Conservation (phyloP, 2,888 invertebrate genomes). For the Nebria brevicollis region DNA sequence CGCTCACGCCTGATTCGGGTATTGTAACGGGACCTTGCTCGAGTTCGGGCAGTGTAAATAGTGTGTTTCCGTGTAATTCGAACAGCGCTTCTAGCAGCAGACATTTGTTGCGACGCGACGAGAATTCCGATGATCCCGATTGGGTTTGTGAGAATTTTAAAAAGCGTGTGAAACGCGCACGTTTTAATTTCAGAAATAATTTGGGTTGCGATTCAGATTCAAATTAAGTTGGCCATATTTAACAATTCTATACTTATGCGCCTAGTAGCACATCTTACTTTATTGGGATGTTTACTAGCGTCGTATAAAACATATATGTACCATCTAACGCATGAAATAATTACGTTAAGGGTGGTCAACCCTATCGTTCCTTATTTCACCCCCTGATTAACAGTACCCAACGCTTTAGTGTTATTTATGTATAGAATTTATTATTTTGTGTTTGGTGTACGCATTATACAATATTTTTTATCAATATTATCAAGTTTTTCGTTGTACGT, state of each 20-base stretch:
- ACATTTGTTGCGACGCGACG: constrained; percentile 50
- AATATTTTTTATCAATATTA: constrained; percentile 7
- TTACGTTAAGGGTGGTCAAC: too few species aligned
- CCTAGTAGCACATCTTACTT: neutral
- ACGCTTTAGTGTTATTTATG: neutral
- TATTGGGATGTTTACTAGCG: neutral
- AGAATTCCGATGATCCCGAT: constrained; percentile 60
- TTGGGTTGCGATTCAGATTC: constrained; percentile 73
- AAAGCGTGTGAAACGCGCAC: constrained; percentile 70
- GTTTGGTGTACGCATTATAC: neutral
- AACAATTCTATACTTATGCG: neutral
- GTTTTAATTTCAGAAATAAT: constrained; percentile 72
- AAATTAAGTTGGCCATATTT: constrained; percentile 57
- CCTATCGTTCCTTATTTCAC: neutral
- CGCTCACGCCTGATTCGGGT: constrained; percentile 63
- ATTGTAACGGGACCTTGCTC: constrained; percentile 61
- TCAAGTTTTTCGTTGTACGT: neutral
- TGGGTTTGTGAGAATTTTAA: constrained; percentile 67
- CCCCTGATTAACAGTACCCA: neutral
- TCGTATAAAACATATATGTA: neutral
- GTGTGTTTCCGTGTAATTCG: constrained; percentile 26
- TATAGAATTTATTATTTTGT: constrained; percentile 5
- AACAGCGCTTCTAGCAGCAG: constrained; percentile 28
- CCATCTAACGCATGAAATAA: too few species aligned
- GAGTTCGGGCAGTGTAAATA: constrained; percentile 57